Evolutionary conservation across 2,797 vertebrate species (phyloP), one percentile per base, ranked within the genome.

Genomic region (Heterohyrax brucei): DNA sequence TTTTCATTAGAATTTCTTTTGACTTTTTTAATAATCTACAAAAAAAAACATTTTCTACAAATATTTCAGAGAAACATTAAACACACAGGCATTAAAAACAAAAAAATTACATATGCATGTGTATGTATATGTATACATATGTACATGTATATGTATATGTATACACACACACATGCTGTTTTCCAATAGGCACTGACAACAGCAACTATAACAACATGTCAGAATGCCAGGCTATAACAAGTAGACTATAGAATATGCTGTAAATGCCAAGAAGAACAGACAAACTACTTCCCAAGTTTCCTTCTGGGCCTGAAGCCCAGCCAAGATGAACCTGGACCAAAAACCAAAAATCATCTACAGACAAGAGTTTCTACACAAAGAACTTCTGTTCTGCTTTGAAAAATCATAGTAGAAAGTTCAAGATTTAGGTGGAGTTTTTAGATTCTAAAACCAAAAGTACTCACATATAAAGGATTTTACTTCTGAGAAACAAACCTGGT

Each of bases 201-300:
- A 12, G 82, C 21, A 28, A 62, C 66, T 19, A 8, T 26, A 95
- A 66, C 64, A 81, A 70, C 91, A 88, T 3, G 92, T 87, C 93
- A 88, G 95, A 91, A 86, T 91, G n/a, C 28, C 81, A 19, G 24
- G 5, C 62, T 92, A 61, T 21, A 77, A 62, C 24, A 73, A 12
- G 56, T 44, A 87, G 85, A 70, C 81, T 81, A 92, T 26, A 96
- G 14, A 97, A 91, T 12, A 50, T 14, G 22, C 83, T 76, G 33
- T 85, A 94, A 96, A 95, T 75, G 21, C 88, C 94, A 94, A 81
- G 62, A 75, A 39, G 72, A 96, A 91, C 28, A 89, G 93, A 96
- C 72, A 95, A 91, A 92, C 61, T 81, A 73, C 84, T 94, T 91
- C 76, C 78, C 64, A 62, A 84, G 72, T 91, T 97, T 95, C 91